phyloP scores from a whole-genome alignment of 2,113 vertebrate genomes.

The Ceuthmochares aereus region DNA sequence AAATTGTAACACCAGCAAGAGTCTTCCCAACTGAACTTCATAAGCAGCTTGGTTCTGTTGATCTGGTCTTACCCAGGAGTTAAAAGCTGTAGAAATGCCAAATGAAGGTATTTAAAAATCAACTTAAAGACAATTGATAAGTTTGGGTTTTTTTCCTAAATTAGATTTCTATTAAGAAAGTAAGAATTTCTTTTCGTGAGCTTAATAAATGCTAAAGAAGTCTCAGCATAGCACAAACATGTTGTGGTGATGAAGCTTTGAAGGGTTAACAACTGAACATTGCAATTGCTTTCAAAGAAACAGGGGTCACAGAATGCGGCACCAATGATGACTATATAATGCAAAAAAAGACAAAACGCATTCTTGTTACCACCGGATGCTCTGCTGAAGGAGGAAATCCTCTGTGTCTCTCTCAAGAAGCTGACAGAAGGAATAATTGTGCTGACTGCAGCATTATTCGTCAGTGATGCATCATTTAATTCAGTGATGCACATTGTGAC shows the following conservation, averaged over 20 bases:
- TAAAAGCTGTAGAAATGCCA: not conserved
- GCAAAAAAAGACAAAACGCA: not conserved
- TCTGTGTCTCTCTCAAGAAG: not conserved
- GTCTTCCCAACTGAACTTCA: not conserved
- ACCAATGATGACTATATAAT: not conserved
- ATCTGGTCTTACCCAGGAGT: not conserved
- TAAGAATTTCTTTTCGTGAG: not conserved
- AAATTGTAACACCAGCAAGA: not conserved
- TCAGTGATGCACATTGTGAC: not conserved
- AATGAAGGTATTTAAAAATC: not conserved
- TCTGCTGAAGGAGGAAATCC: not conserved
- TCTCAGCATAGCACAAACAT: not conserved
- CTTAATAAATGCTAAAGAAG: not conserved
- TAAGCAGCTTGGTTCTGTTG: not conserved
- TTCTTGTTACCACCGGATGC: not conserved
- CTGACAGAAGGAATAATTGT: not conserved
- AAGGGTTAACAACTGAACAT: not conserved
- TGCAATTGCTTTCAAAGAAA: not conserved
- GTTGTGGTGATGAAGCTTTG: not conserved
- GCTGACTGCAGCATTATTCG: not conserved
- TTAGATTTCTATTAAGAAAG: not conserved
- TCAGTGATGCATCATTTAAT: not conserved
- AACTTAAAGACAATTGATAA: not conserved
- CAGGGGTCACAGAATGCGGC: not conserved
- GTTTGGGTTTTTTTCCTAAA: not conserved